These are phyloP conservation scores for Coreoperca whiteheadi DNA, from an alignment of 2,113 vertebrate species.

Conservation along the genomic window DNA sequence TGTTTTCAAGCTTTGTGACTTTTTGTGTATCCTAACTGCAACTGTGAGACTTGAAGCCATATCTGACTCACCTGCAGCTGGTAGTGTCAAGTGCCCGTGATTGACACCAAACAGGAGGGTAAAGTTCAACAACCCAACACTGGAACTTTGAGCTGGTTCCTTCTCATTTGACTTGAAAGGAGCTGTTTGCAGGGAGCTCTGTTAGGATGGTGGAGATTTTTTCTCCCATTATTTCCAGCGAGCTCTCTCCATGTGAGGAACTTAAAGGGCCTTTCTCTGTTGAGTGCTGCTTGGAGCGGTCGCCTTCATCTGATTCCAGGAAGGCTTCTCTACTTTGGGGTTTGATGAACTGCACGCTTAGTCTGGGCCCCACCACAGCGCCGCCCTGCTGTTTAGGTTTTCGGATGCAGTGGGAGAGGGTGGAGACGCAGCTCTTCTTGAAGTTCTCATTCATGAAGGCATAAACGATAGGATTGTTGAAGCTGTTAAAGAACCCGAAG, in stretches of 20 bases:
- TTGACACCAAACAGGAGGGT: neutral
- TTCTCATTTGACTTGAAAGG: conserved; percentile 63
- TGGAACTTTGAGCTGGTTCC: neutral
- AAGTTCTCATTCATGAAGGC: conserved; percentile 90
- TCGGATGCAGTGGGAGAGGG: conserved; percentile 77
- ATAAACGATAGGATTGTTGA: conserved; percentile 89
- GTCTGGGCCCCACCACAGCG: conserved; percentile 46
- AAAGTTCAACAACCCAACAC: neutral
- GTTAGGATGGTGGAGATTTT: conserved; percentile 72
- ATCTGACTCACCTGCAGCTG: neutral
- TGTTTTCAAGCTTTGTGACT: conserved; percentile 9
- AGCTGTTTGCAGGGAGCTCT: conserved; percentile 68
- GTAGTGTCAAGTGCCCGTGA: neutral
- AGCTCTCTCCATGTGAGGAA: conserved; percentile 49
- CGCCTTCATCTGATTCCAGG: conserved; percentile 10
- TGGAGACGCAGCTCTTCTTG: conserved; percentile 86
- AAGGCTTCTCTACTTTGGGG: conserved; percentile 76
- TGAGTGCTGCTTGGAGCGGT: neutral
- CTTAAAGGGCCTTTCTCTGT: conserved; percentile 25
- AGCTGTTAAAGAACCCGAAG: conserved; percentile 89
- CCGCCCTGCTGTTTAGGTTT: conserved; percentile 55
- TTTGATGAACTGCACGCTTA: conserved; percentile 78
- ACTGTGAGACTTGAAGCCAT: neutral
- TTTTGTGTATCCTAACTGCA: conserved; percentile 10
- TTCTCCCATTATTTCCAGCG: conserved; percentile 61